These are phyloP conservation scores for Ectropis grisescens DNA, from an alignment of 1,140 invertebrate genomes.

Conservation along the genomic window DNA sequence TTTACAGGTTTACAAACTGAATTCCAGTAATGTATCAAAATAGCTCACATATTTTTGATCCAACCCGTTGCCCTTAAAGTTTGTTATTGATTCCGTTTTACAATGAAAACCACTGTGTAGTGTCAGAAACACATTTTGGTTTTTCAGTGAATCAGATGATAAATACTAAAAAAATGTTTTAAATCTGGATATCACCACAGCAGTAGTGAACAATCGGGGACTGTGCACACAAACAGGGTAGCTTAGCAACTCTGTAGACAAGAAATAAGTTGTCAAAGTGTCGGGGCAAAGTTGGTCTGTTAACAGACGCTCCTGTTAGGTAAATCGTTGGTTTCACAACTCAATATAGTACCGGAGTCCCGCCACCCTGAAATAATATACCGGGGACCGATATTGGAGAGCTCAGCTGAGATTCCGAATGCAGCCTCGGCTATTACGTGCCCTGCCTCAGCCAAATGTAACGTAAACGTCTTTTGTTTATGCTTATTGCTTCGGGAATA, in stretches of 20 bases:
- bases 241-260: slow-evolving; percentile 55
- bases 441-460: slow-evolving; percentile 36
- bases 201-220: slow-evolving; percentile 40
- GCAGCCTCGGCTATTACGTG: slow-evolving; percentile 34
- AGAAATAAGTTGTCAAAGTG: slow-evolving; percentile 70
- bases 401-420: slow-evolving; percentile 44
- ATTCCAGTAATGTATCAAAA: slow-evolving; percentile 37
- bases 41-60: too few species aligned
- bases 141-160: too few species aligned
- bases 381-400: slow-evolving; percentile 49
- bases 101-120: too few species aligned
- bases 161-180: too few species aligned
- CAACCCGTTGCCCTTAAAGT: too few species aligned
- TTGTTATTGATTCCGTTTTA: too few species aligned
- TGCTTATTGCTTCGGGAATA: slow-evolving; percentile 29
- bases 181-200: too few species aligned
- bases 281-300: slow-evolving; percentile 56
- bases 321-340: slow-evolving; percentile 63
- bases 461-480: slow-evolving; percentile 54
- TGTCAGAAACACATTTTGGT: too few species aligned
- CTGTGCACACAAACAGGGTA: slow-evolving; percentile 49
- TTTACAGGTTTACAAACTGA: slow-evolving; percentile 44
- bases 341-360: slow-evolving; percentile 53
- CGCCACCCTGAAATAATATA: slow-evolving; percentile 58
- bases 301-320: slow-evolving; percentile 56